phyloP scores from a whole-genome alignment of 2,888 invertebrate genomes.

The Folsomia candida region DNA sequence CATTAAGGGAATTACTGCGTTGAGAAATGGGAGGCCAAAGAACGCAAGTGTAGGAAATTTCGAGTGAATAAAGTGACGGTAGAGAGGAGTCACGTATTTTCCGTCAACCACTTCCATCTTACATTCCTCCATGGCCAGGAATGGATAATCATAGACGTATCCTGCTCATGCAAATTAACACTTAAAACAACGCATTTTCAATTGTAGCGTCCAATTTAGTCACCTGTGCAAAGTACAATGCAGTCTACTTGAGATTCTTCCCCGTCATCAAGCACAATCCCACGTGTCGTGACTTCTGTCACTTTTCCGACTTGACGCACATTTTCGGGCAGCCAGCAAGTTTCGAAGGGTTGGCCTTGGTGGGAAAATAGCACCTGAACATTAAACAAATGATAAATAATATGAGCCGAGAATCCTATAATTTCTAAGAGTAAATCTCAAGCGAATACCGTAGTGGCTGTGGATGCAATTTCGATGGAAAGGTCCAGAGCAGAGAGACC shows the following conservation, averaged over 20 bases:
- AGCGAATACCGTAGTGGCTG: slow-evolving; percentile 37
- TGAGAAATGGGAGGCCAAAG: slow-evolving; percentile 76
- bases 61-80: slow-evolving; percentile 81
- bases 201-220: slow-evolving; percentile 13
- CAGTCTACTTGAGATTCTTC: slow-evolving; percentile 38
- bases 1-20: slow-evolving; percentile 81
- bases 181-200: slow-evolving; percentile 4
- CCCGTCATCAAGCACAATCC: slow-evolving; percentile 29
- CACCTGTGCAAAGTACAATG: slow-evolving; percentile 36
- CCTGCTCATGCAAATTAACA: slow-evolving; percentile 24
- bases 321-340: slow-evolving; percentile 14
- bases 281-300: slow-evolving; percentile 10
- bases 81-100: slow-evolving; percentile 72
- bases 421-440: too few relatives aligned
- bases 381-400: not conserved
- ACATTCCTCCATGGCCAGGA: slow-evolving; percentile 63
- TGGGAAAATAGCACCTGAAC: not conserved
- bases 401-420: too few relatives aligned
- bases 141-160: slow-evolving; percentile 42
- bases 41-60: slow-evolving; percentile 76
- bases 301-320: slow-evolving; percentile 31
- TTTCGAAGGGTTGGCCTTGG: not conserved
- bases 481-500: slow-evolving; percentile 74
- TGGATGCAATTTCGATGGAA: slow-evolving; percentile 63
- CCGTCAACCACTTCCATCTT: slow-evolving; percentile 71